These are phyloP conservation scores for Operophtera brumata DNA, from an alignment of 2,888 invertebrate species.

Conservation along the genomic window DNA sequence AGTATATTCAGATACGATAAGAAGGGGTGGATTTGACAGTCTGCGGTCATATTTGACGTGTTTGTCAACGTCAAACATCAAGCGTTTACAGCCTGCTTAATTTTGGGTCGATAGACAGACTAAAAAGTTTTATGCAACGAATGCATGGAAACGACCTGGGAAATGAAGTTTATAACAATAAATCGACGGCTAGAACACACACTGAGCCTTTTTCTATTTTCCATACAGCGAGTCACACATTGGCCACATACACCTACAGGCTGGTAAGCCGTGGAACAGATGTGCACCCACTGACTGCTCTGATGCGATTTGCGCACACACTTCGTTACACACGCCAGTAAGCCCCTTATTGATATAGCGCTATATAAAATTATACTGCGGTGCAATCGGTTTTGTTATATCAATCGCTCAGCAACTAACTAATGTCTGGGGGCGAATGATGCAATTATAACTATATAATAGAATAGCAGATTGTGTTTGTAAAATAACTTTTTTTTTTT, in stretches of 20 bases:
- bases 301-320: constrained; percentile 67
- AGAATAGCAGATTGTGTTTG: neutral
- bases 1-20: too few relatives aligned
- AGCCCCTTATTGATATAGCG: constrained; percentile 51
- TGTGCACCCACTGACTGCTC: constrained; percentile 54
- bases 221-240: neutral
- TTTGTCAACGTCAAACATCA: too few relatives aligned
- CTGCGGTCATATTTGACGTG: too few relatives aligned
- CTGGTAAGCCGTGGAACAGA: constrained; percentile 60
- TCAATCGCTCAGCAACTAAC: neutral
- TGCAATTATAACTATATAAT: constrained; percentile 1
- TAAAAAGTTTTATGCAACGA: too few relatives aligned
- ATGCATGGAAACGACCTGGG: too few relatives aligned
- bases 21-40: too few relatives aligned
- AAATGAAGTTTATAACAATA: too few relatives aligned
- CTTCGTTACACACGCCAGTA: constrained; percentile 66
- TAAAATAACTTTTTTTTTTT: neutral
- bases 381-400: constrained; percentile 22
- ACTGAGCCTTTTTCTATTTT: too few relatives aligned
- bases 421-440: constrained; percentile 8
- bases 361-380: constrained; percentile 31
- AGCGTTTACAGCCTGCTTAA: too few relatives aligned
- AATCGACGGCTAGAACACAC: too few relatives aligned
- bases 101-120: too few relatives aligned
- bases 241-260: neutral